A percentile compares a stretch with the other conserved stretches of the same genome.
phyloP scores from a whole-genome alignment of 2,888 invertebrate genomes.

The Sesamia inferens region DNA sequence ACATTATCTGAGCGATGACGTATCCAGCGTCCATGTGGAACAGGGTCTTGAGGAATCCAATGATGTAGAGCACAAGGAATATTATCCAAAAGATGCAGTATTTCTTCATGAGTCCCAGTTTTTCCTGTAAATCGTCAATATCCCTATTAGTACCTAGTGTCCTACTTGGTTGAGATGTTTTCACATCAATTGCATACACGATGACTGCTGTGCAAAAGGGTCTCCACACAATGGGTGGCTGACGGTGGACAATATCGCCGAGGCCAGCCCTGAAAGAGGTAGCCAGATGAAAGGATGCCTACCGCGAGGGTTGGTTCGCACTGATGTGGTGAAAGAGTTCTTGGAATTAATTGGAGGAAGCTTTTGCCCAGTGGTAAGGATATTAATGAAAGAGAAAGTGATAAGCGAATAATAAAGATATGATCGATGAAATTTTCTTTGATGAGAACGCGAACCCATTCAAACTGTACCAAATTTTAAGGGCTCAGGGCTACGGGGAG shows the following conservation, averaged over 20 bases:
- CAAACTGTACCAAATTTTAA: not conserved
- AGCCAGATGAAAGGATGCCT: not conserved
- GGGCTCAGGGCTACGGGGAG: too few relatives aligned
- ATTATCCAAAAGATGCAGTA: constrained; percentile 88
- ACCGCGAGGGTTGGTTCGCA: not conserved
- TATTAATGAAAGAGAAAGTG: too few relatives aligned
- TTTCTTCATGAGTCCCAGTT: constrained; percentile 81
- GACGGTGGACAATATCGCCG: not conserved
- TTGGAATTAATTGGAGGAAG: not conserved
- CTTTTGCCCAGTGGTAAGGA: too few relatives aligned
- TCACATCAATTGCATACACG: not conserved
- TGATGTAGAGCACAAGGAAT: constrained; percentile 84
- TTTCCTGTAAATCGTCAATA: constrained; percentile 76
- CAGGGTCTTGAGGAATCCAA: constrained; percentile 84
- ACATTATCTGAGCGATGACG: constrained; percentile 82
- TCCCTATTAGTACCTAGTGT: not conserved
- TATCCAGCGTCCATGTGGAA: constrained; percentile 85
- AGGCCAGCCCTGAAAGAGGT: not conserved
- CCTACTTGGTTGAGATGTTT: not conserved
- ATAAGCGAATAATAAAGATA: too few relatives aligned
- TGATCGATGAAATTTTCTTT: too few relatives aligned
- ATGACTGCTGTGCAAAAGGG: not conserved
- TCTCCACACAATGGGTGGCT: not conserved
- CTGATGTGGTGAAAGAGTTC: not conserved
- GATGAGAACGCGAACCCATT: too few relatives aligned